phyloP scores from a whole-genome alignment of 92 coral and sea anemone species.

The Siderastrea radians region DNA sequence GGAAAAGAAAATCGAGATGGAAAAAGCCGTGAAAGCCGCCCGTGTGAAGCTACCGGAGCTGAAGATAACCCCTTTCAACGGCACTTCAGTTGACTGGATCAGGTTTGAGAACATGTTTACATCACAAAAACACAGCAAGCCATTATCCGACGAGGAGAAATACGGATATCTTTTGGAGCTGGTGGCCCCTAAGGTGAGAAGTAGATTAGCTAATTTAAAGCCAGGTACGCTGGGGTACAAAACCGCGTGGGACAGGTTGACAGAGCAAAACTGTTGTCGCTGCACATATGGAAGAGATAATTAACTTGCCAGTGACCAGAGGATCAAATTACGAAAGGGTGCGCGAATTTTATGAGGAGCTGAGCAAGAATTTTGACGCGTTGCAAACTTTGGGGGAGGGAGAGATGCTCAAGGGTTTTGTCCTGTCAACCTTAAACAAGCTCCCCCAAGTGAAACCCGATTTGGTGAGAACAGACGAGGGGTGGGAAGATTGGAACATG shows the following conservation, averaged over 20 bases:
- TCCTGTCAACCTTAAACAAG: too few relatives aligned
- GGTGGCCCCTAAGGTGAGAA: constrained; percentile 50
- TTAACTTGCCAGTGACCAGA: constrained; percentile 51
- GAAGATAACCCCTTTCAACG: constrained; percentile 66
- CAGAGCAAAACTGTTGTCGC: constrained; percentile 47
- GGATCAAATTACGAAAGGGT: constrained; percentile 52
- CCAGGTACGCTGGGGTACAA: constrained; percentile 51
- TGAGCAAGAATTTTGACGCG: too few relatives aligned
- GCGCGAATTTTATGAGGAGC: constrained; percentile 63
- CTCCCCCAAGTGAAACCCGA: too few relatives aligned
- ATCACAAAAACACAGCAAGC: too few relatives aligned
- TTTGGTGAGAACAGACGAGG: too few relatives aligned
- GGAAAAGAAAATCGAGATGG: too few relatives aligned
- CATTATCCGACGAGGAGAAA: constrained; percentile 17
- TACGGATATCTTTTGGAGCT: constrained; percentile 51
- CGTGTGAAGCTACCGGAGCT: constrained; percentile 55
- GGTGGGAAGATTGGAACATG: too few relatives aligned
- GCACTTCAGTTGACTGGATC: constrained; percentile 67
- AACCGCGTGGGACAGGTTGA: constrained; percentile 57
- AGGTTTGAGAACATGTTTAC: constrained; percentile 72
- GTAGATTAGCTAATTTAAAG: constrained; percentile 51
- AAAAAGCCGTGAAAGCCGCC: constrained; percentile 33
- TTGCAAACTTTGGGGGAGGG: too few relatives aligned
- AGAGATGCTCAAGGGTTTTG: too few relatives aligned
- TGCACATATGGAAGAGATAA: constrained; percentile 61